Conservation (phyloP, 2,113 vertebrate species). For the Rhineura floridana region DNA sequence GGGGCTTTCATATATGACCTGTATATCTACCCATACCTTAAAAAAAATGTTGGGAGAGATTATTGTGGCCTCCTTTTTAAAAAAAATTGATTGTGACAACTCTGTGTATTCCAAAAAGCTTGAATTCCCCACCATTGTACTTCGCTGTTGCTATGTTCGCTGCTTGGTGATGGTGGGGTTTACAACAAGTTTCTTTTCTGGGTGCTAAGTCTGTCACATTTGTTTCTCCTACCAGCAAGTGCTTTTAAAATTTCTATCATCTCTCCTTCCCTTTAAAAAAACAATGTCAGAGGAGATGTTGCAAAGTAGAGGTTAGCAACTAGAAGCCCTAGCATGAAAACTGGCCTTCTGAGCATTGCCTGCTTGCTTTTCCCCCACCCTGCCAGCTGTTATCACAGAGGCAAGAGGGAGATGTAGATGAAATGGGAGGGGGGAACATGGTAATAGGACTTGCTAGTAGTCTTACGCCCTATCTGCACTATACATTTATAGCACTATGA, state of each 20-base stretch:
- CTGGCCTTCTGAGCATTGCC: background rate
- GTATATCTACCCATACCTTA: too few relatives aligned
- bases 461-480: too few relatives aligned
- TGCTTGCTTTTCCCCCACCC: background rate
- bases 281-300: too few relatives aligned
- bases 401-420: background rate
- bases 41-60: too few relatives aligned
- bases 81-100: background rate
- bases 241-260: background rate
- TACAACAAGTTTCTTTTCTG: background rate
- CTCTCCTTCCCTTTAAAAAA: background rate
- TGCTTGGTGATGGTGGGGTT: background rate
- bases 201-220: constrained; percentile 1
- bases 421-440: background rate
- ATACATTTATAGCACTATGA: too few relatives aligned
- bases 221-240: background rate
- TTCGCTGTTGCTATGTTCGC: constrained; percentile 1
- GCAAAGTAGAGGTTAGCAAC: background rate
- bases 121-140: background rate
- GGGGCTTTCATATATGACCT: background rate
- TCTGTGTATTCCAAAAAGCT: background rate
- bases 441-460: background rate
- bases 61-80: too few relatives aligned
- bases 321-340: background rate
- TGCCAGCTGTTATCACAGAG: background rate